These are phyloP conservation scores for Turritopsis dohrnii DNA, from an alignment of 30 jellyfish, hydroid and myxozoan genomes.

Conservation along the genomic window DNA sequence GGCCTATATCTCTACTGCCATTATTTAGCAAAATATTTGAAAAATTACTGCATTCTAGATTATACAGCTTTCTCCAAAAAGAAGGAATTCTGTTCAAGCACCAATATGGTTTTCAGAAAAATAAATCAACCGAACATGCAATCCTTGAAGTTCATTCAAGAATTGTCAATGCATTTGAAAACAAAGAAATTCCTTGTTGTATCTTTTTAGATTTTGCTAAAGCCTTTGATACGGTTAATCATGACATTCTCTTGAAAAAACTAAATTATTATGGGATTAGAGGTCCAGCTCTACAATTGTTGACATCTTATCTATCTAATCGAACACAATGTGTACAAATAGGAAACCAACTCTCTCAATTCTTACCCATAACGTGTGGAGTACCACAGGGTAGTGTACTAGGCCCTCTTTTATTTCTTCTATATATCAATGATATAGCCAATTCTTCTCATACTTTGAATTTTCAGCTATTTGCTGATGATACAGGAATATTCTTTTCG, in stretches of 20 bases:
- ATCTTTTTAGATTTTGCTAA: neutral
- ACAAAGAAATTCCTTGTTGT: neutral
- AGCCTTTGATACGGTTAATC: slow-evolving; percentile 5
- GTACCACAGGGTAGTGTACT: neutral
- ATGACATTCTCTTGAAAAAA: neutral
- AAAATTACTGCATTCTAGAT: slow-evolving; percentile 29
- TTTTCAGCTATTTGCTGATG: neutral
- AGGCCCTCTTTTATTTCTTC: neutral
- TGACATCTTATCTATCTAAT: neutral
- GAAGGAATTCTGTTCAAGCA: slow-evolving; percentile 31
- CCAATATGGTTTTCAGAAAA: slow-evolving; percentile 37
- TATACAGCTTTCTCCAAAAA: slow-evolving; percentile 22
- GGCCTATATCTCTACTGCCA: too few species aligned
- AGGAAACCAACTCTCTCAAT: neutral
- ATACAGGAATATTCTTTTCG: neutral
- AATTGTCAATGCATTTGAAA: slow-evolving; percentile 16
- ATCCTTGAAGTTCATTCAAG: slow-evolving; percentile 13
- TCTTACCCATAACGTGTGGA: neutral
- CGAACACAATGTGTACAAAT: neutral
- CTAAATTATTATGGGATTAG: neutral
- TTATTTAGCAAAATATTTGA: slow-evolving; percentile 37
- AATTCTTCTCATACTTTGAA: neutral
- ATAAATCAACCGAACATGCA: slow-evolving; percentile 36
- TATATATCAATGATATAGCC: neutral
- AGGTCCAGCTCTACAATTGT: neutral